Conservation (phyloP, 2,888 invertebrate genomes). For the Phytoseiulus persimilis region DNA sequence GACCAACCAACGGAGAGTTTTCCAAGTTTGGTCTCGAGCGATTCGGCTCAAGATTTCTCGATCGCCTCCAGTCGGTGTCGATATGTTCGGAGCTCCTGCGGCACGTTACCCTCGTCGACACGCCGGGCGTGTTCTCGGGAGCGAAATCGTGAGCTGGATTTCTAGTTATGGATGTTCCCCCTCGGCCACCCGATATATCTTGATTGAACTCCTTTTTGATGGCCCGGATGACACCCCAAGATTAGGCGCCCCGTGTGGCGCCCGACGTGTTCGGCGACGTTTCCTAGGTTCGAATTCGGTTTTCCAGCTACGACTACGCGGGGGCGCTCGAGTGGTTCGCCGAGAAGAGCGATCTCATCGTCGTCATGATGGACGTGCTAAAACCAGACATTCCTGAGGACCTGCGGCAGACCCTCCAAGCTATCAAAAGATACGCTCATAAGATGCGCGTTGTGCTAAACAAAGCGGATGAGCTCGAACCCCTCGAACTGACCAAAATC, state of each 20-base stretch:
- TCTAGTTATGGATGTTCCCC: too few species aligned
- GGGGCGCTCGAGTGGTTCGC: conserved; percentile 32
- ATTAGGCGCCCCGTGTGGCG: too few species aligned
- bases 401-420: neutral
- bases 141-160: neutral
- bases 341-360: conserved; percentile 30
- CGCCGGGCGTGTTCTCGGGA: conserved; percentile 22
- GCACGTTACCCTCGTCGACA: conserved; percentile 9
- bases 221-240: too few species aligned
- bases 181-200: too few species aligned
- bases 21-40: conserved; percentile 21
- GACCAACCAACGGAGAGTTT: neutral
- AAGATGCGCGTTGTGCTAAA: conserved; percentile 9
- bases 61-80: conserved; percentile 1
- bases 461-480: conserved; percentile 12
- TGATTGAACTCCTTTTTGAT: too few species aligned
- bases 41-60: conserved; percentile 21
- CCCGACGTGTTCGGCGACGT: too few species aligned
- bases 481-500: neutral
- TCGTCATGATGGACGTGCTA: conserved; percentile 18
- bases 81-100: neutral
- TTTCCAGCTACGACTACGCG: conserved; percentile 10
- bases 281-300: neutral
- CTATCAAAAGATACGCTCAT: conserved; percentile 7
- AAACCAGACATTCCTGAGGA: conserved; percentile 15